Conservation (phyloP, 2,888 invertebrate genomes). For the Trichopria drosophilae region DNA sequence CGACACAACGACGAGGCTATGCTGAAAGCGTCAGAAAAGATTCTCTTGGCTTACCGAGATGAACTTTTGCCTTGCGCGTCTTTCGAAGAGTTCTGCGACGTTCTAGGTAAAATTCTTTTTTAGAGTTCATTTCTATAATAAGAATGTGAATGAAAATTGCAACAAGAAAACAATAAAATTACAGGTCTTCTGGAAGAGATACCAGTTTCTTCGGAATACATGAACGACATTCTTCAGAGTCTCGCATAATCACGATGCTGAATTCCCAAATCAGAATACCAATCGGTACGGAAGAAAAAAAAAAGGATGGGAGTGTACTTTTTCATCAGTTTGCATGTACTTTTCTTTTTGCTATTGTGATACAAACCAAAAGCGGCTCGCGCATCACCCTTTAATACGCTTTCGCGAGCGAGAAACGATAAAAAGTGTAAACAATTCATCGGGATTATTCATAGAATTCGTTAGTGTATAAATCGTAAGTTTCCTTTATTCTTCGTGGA, state of each 20-base stretch:
- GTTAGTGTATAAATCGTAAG: too few relatives aligned
- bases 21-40: slow-evolving; percentile 82
- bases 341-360: too few relatives aligned
- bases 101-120: slow-evolving; percentile 80
- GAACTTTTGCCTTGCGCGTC: slow-evolving; percentile 88
- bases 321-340: slow-evolving; percentile 23
- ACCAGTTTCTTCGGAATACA: slow-evolving; percentile 67
- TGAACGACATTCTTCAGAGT: slow-evolving; percentile 62
- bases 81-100: slow-evolving; percentile 91
- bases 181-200: slow-evolving; percentile 70
- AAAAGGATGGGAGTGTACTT: slow-evolving; percentile 24
- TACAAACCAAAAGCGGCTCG: too few relatives aligned
- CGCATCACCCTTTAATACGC: too few relatives aligned
- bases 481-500: too few relatives aligned
- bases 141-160: too few relatives aligned
- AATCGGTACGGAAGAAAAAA: slow-evolving; percentile 21
- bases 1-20: slow-evolving; percentile 90
- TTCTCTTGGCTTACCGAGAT: slow-evolving; percentile 81
- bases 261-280: slow-evolving; percentile 20
- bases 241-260: slow-evolving; percentile 43
- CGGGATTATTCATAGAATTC: too few relatives aligned
- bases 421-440: too few relatives aligned
- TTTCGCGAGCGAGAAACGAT: too few relatives aligned
- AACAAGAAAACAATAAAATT: too few relatives aligned
- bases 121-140: too few relatives aligned